Conservation (phyloP, 64 coral and sea anemone genomes). For the Dendrophyllia cribrosa region DNA sequence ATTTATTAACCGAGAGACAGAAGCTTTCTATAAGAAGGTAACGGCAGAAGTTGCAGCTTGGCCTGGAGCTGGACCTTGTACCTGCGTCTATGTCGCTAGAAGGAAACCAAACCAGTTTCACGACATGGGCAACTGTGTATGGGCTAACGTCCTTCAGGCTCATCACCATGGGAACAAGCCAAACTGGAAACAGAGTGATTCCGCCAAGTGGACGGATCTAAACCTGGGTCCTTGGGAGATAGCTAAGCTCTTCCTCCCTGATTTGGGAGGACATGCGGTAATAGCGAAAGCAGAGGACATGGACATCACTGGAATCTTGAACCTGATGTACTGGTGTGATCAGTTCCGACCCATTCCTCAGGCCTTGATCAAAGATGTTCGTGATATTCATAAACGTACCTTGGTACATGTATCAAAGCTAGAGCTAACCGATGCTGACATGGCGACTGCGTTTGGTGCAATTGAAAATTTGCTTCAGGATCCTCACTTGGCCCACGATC, state of each 20-base stretch:
- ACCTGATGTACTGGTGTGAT: slow-evolving; percentile 56
- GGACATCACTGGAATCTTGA: slow-evolving; percentile 44
- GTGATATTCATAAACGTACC: background rate
- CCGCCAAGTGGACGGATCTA: slow-evolving; percentile 38
- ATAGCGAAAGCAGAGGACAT: background rate
- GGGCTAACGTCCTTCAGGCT: background rate
- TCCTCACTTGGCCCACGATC: background rate
- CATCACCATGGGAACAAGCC: slow-evolving; percentile 7
- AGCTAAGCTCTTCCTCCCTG: too few relatives aligned
- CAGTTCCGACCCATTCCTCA: slow-evolving; percentile 37
- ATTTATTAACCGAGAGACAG: background rate
- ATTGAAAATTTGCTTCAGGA: background rate
- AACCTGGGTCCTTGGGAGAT: background rate
- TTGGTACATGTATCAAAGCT: background rate
- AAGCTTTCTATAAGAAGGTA: background rate
- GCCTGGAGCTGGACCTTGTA: background rate
- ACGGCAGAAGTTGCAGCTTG: background rate
- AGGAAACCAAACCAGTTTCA: background rate
- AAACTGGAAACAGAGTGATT: slow-evolving; percentile 25
- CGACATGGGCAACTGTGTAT: background rate
- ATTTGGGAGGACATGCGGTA: background rate
- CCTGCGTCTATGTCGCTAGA: background rate
- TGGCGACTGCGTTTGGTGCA: background rate
- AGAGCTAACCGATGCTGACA: background rate
- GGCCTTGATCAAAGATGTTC: slow-evolving; percentile 34